phyloP scores from a whole-genome alignment of 2,113 vertebrate genomes.

The Nettapus auritus region DNA sequence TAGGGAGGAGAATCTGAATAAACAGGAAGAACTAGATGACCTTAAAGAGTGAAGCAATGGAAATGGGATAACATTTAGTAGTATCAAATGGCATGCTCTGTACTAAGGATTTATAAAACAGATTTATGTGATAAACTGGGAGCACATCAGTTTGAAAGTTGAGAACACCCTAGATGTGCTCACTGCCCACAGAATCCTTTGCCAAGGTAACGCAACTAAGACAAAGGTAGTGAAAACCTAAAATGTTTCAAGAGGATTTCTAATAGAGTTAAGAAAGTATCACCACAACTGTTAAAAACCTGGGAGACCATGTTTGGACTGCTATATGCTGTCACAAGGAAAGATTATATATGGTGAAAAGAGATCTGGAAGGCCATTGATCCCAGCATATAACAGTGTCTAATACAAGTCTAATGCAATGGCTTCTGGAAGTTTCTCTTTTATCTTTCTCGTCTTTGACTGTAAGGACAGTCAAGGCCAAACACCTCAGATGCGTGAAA shows the following conservation, averaged over 20 bases:
- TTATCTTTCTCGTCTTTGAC: background rate
- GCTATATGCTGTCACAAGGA: background rate
- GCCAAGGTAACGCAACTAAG: background rate
- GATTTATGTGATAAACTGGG: slow-evolving; percentile 27
- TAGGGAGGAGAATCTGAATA: slow-evolving; percentile 49
- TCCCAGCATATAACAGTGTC: background rate
- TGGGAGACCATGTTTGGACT: background rate
- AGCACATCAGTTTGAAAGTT: background rate
- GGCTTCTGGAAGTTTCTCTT: background rate
- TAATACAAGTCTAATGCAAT: background rate
- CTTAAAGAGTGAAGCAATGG: slow-evolving; percentile 44
- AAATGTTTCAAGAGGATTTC: background rate
- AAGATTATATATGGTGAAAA: background rate
- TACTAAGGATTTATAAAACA: slow-evolving; percentile 16
- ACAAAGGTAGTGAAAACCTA: background rate
- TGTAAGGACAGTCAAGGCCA: background rate
- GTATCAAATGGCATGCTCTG: slow-evolving; percentile 4
- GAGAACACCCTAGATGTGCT: slow-evolving; percentile 2
- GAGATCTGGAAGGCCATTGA: background rate
- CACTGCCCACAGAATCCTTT: background rate
- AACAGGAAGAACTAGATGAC: slow-evolving; percentile 64
- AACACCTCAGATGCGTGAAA: background rate
- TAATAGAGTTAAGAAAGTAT: background rate
- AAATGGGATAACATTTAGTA: slow-evolving; percentile 1
- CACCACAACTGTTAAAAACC: background rate